Evolutionary conservation across 2,888 invertebrate genomes (phyloP), one percentile per base, ranked within the genome.

Genomic region (Trachelus troglodyta): DNA sequence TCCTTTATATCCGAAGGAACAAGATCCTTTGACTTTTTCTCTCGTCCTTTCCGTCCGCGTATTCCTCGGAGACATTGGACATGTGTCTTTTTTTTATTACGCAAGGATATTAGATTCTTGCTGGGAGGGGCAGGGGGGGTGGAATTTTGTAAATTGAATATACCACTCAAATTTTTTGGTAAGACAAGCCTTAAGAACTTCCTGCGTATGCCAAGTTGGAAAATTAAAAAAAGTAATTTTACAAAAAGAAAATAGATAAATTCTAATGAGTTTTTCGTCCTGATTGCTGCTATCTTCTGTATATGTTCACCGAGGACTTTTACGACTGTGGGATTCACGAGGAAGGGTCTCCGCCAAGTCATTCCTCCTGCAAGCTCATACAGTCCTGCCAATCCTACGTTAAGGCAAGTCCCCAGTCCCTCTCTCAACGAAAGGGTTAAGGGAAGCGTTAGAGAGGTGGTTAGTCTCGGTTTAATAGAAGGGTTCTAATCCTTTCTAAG

Each of bases 41-140:
- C 71, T 77, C 75, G 77, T 69, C 76, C 74, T 75, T 74, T 73
- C 12, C 56, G 35, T 76, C 30, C 74, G 34, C 35, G 15, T 30
- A 23, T 37, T 35, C 69, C 11, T 15, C 56, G n/a, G 37, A 35
- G 34, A 75, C 69, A 73, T 23, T 56, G 40, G 23, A 15, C 1
- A 6, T 56, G 23, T 56, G 23, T 56, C 40, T 9, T 56, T 56
- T 56, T 40, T 40, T 23, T 56, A 23, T 56, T 56, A 56, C 40
- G 6, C 23, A 56, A 74, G 30, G 3, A 31, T 75, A 69, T 34
- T 69, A 30, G 34, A 75, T 31, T 71, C 3, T 33, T 34, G 23
- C 15, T 35, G 6, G 31, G 33, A 34, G 35, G 35, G 34, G 75
- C n/a, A n/a, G 69, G 69, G 34, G 6, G 15, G 76, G 37, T 23